phyloP scores from a whole-genome alignment of 2,888 invertebrate genomes.

The Philereme vetulata region DNA sequence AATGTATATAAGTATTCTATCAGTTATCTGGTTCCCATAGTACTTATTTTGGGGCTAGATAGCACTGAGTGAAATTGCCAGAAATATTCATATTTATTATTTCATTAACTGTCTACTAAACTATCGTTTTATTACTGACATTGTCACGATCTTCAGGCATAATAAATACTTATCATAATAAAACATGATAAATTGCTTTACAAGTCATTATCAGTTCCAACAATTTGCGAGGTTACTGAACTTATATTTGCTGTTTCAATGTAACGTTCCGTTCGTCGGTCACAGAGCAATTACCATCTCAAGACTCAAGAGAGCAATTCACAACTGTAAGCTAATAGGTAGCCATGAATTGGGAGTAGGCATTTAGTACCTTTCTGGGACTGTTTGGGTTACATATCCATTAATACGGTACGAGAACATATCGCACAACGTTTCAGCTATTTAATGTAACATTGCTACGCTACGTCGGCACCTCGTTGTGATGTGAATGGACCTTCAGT shows the following conservation, averaged over 20 bases:
- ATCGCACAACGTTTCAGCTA: too few relatives aligned
- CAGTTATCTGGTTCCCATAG: too few relatives aligned
- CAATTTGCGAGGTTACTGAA: conserved; percentile 26
- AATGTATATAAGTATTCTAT: too few relatives aligned
- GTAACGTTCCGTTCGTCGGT: conserved; percentile 29
- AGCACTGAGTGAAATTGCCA: too few relatives aligned
- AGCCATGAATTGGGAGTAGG: conserved; percentile 40
- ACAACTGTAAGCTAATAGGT: conserved; percentile 46
- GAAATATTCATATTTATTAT: too few relatives aligned
- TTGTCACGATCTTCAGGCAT: neutral
- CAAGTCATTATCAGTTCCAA: conserved; percentile 9
- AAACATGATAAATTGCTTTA: conserved; percentile 8
- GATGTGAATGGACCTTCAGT: too few relatives aligned
- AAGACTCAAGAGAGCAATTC: conserved; percentile 41
- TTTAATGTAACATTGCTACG: too few relatives aligned
- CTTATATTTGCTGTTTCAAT: conserved; percentile 36
- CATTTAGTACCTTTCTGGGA: conserved; percentile 23
- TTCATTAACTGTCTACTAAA: too few relatives aligned
- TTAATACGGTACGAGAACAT: too few relatives aligned
- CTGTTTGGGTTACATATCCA: conserved; percentile 4
- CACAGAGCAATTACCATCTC: conserved; percentile 46
- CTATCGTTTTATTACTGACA: too few relatives aligned
- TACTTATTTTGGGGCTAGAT: too few relatives aligned
- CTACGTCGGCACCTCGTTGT: too few relatives aligned
- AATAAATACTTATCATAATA: neutral